Percentiles rank a stretch among this genome's conserved stretches.
Conservation (phyloP, 1,140 invertebrate genomes). For the Orius insidiosus region DNA sequence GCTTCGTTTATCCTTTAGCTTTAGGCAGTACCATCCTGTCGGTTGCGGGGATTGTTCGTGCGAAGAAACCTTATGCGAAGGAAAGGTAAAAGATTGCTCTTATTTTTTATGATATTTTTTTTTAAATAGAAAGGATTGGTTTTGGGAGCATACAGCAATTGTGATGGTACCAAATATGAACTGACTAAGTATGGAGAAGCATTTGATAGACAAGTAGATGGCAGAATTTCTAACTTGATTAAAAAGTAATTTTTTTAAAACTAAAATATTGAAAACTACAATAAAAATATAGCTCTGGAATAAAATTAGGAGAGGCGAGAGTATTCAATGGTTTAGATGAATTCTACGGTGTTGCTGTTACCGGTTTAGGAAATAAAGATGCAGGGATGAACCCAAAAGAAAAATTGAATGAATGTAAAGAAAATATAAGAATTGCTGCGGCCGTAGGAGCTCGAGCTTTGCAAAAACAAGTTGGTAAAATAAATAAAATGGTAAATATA, state of each 20-base stretch:
- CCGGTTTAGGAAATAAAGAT: constrained; percentile 46
- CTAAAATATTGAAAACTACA: too few relatives aligned
- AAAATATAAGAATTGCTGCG: constrained; percentile 30
- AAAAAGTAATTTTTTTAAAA: too few relatives aligned
- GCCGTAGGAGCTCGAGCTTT: constrained; percentile 30
- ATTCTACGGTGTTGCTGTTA: constrained; percentile 46
- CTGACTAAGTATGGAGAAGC: constrained; percentile 25
- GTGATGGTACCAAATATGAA: constrained; percentile 22
- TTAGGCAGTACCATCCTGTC: background rate
- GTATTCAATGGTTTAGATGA: constrained; percentile 44
- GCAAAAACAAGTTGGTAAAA: constrained; percentile 38
- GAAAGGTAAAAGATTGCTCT: background rate
- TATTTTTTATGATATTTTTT: too few relatives aligned
- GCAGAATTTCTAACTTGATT: constrained; percentile 25
- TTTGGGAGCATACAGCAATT: constrained; percentile 25
- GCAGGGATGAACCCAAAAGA: constrained; percentile 42
- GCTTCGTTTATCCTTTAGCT: background rate
- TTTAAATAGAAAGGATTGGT: constrained; percentile 29
- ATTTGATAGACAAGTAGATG: constrained; percentile 25
- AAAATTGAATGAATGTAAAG: constrained; percentile 31
- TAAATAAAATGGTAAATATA: constrained; percentile 46
- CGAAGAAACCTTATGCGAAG: constrained; percentile 1
- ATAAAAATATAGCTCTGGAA: constrained; percentile 16
- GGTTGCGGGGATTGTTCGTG: constrained; percentile 3
- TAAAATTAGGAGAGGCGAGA: constrained; percentile 32